Evolutionary conservation across 2,797 vertebrate species (phyloP).

Genomic region (Crossoptilon crossoptilon): DNA sequence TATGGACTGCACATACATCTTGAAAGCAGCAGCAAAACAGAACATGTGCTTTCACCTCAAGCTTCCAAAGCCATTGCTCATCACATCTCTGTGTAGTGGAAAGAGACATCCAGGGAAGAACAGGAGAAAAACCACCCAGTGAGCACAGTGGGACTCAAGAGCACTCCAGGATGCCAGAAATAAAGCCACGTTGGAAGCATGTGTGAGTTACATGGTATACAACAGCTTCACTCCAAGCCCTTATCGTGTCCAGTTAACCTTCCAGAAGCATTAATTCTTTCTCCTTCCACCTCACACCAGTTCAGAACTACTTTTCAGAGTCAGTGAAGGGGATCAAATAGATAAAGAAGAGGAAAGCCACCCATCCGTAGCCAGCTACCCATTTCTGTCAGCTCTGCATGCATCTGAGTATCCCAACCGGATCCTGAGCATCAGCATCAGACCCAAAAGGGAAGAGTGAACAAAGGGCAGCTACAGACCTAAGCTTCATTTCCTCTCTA

Average conservation of each 20-base stretch:
- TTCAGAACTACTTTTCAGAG: neutral
- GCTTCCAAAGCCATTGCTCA: neutral
- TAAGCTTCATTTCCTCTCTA: neutral
- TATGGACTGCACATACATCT: rapidly evolving
- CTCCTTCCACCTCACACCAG: neutral
- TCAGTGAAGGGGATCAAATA: neutral
- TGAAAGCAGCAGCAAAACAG: neutral
- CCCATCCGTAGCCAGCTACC: neutral
- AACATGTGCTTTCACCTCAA: neutral
- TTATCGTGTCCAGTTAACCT: neutral
- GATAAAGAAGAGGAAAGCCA: neutral
- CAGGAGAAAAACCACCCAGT: neutral
- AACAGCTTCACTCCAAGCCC: neutral
- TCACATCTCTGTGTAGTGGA: neutral
- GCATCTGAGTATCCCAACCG: neutral
- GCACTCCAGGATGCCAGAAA: neutral
- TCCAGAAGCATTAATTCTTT: neutral
- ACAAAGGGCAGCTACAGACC: neutral
- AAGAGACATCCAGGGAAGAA: rapidly evolving
- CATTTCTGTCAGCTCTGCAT: neutral
- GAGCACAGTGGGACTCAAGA: neutral
- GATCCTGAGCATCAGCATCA: neutral
- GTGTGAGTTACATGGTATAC: too few species aligned
- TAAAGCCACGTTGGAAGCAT: neutral
- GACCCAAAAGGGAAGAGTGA: neutral